Base-by-base conservation (phyloP, 2,888 invertebrate species). In the Flabesymbios commensalis region DNA sequence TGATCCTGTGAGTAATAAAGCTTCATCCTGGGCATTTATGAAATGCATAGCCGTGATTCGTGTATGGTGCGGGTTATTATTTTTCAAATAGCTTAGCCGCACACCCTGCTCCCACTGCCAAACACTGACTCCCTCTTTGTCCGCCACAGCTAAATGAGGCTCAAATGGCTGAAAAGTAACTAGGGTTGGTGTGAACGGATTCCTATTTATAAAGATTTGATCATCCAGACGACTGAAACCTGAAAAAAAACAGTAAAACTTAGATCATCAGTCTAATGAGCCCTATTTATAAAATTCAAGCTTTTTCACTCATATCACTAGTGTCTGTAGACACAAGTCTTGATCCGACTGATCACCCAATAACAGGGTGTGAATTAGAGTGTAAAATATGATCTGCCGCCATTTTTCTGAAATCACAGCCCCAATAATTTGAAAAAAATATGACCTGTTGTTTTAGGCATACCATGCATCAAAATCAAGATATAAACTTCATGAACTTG, bases 111-210 rank as follows among this genome's bases (percentile, higher is more conserved):
- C 90, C 89, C 90, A 92, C 81, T 92, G 91, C 90, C 91, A 92
- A 71, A 92, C 87, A 10, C 90, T 90, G 74, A 92, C 90, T 78
- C 88, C 89, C 78, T 94, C 92, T 79, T 89, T 90, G 76, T 90
- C 91, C 42, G 93, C 92, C 53, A 94, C 90, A 36, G 92, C 92
- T 62, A 93, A 86, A 80, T 93, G 91, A 69, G 91, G 89, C 79
- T 94, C 93, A 82, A 91, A 95, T 0, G 95, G 94, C 84, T 95
- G 91, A 82, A 96, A 91, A 72, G 88, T 87, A 41, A 95, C 86
- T 33, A 91, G 88, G 68, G 89, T 87, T 19, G 95, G 92, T 61
- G 90, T 87, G 72, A 89, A 88, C 63, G 89, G 87, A 71, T 91
- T 91, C 78, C 91, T 89, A 61, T 90, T 88, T 76, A 90, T 88